These are phyloP conservation scores for Aphelenchoides avenae DNA, from an alignment of 1,140 invertebrate genomes.

Conservation along the genomic window DNA sequence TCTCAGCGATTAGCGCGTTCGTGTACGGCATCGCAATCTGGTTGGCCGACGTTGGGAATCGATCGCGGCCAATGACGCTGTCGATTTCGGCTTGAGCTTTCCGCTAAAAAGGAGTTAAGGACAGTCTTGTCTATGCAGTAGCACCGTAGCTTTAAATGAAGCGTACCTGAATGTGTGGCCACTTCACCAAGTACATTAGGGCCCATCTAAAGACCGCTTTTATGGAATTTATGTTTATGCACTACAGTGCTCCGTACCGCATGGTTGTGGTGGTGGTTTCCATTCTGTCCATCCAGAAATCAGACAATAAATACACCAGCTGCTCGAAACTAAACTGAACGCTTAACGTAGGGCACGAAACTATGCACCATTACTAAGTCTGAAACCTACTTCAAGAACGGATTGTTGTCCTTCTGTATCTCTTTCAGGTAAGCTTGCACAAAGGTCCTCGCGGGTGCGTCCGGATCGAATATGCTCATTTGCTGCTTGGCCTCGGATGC, in stretches of 20 bases:
- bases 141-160: constrained; percentile 6
- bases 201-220: neutral
- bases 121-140: neutral
- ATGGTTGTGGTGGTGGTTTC: constrained; percentile 4
- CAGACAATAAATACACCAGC: constrained; percentile 1
- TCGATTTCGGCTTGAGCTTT: constrained; percentile 8
- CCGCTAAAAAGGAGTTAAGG: constrained; percentile 1
- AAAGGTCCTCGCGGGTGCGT: neutral
- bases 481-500: neutral
- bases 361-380: no score
- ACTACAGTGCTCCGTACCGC: neutral
- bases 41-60: neutral
- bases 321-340: neutral
- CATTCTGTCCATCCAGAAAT: constrained; percentile 12
- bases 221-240: neutral
- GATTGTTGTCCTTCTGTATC: neutral
- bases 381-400: neutral
- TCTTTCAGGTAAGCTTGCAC: constrained; percentile 6
- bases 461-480: neutral
- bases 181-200: constrained; percentile 1
- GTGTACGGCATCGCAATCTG: constrained; percentile 1
- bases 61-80: neutral
- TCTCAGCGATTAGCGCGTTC: constrained; percentile 4
- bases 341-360: no score
- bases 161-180: constrained; percentile 4